Evolutionary conservation across 2,113 vertebrate species (phyloP).

Genomic region (Heptranchias perlo): DNA sequence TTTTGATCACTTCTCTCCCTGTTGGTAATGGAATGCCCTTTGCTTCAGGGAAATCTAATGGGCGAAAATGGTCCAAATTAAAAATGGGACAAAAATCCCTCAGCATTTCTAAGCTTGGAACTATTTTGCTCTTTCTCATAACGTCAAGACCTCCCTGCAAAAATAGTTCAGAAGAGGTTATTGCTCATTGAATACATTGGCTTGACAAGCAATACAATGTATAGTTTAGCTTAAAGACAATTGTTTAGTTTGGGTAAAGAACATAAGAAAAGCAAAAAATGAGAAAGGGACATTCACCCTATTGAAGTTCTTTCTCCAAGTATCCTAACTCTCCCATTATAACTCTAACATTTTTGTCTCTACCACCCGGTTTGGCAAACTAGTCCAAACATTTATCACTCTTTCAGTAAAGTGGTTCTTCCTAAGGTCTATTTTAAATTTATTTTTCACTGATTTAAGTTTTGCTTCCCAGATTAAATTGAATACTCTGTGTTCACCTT

Average conservation of each 20-base stretch:
- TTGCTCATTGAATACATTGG: background rate
- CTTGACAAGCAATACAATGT: background rate
- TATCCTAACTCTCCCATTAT: background rate
- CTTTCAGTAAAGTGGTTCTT: background rate
- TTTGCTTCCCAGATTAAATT: too few species aligned
- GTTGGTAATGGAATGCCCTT: too few species aligned
- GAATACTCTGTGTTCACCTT: too few species aligned
- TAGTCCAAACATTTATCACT: background rate
- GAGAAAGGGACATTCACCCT: too few species aligned
- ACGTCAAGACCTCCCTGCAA: background rate
- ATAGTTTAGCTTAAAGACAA: background rate
- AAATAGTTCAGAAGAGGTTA: background rate
- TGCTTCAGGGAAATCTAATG: too few species aligned
- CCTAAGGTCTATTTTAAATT: background rate
- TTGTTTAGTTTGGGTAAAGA: background rate
- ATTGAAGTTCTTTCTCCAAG: too few species aligned
- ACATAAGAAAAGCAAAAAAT: background rate
- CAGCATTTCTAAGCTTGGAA: background rate
- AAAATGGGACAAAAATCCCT: too few species aligned
- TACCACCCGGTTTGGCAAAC: background rate
- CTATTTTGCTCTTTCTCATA: background rate
- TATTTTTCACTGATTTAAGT: background rate
- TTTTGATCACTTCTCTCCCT: too few species aligned
- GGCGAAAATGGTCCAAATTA: too few species aligned
- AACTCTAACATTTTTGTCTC: background rate